phyloP scores from a whole-genome alignment of 2,113 vertebrate species.

The Laticauda laticaudata region DNA sequence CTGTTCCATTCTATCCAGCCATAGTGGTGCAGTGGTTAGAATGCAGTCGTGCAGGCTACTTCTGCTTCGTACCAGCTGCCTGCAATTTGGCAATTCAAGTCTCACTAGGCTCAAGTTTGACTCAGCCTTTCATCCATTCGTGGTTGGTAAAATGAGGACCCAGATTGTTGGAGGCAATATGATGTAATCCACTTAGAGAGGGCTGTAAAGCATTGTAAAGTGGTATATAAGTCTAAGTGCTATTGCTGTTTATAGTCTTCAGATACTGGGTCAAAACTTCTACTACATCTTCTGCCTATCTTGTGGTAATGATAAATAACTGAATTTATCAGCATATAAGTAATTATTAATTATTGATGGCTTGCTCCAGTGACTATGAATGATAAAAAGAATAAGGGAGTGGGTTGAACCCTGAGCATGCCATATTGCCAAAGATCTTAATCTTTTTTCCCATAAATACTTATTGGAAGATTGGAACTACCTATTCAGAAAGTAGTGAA shows the following conservation, averaged over 20 bases:
- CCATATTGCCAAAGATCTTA: neutral
- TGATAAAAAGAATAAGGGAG: neutral
- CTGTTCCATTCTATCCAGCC: neutral
- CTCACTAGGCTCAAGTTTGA: no score
- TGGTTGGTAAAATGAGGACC: no score
- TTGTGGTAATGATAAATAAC: neutral
- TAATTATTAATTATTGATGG: neutral
- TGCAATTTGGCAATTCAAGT: no score
- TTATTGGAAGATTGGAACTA: neutral
- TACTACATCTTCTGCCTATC: neutral
- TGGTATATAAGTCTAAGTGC: no score
- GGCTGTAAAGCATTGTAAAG: no score
- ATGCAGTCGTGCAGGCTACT: no score
- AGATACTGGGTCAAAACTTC: neutral
- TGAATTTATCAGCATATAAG: neutral
- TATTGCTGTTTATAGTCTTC: neutral
- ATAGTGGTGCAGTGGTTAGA: no score
- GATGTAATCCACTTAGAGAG: no score
- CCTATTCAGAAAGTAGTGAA: neutral
- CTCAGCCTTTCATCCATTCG: no score
- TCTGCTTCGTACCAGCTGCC: no score
- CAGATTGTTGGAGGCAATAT: no score
- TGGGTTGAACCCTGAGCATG: neutral
- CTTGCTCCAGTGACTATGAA: neutral
- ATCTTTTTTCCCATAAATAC: neutral